Evolutionary conservation across 2,113 vertebrate species (phyloP).

Genomic region (Prinia subflava): DNA sequence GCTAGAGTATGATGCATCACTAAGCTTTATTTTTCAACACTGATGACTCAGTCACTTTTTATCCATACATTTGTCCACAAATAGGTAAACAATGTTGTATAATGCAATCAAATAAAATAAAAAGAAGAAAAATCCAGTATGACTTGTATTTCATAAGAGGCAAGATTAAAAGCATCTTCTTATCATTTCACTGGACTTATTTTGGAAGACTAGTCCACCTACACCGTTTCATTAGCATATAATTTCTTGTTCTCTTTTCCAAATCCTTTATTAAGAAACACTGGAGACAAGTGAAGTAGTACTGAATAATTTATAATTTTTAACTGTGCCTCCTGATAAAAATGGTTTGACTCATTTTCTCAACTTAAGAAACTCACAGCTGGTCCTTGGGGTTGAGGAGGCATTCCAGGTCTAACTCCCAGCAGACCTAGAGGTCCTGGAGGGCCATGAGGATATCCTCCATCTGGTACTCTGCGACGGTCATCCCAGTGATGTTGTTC

Average conservation of each 20-base stretch:
- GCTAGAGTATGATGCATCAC: background rate
- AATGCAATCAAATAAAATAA: background rate
- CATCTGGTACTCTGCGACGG: slow-evolving; percentile 88
- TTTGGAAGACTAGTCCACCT: background rate
- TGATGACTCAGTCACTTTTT: background rate
- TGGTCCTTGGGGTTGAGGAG: slow-evolving; percentile 90
- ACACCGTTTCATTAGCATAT: background rate
- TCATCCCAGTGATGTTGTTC: slow-evolving; percentile 98
- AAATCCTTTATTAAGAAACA: background rate
- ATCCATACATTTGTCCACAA: background rate
- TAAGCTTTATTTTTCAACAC: background rate
- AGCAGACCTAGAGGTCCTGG: slow-evolving; percentile 89
- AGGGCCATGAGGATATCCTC: slow-evolving; percentile 89
- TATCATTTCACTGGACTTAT: background rate
- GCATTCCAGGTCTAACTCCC: slow-evolving; percentile 93
- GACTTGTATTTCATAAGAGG: background rate
- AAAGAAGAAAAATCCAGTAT: background rate
- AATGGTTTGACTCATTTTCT: background rate
- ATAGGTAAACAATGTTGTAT: background rate
- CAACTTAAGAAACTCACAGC: slow-evolving; percentile 74
- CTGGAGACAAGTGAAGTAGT: background rate
- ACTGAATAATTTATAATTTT: background rate
- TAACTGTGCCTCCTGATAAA: background rate
- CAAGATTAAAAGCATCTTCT: background rate
- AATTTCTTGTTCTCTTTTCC: background rate